These are phyloP conservation scores for Sparidentex hasta DNA, from an alignment of 2,797 vertebrate species.

Conservation along the genomic window DNA sequence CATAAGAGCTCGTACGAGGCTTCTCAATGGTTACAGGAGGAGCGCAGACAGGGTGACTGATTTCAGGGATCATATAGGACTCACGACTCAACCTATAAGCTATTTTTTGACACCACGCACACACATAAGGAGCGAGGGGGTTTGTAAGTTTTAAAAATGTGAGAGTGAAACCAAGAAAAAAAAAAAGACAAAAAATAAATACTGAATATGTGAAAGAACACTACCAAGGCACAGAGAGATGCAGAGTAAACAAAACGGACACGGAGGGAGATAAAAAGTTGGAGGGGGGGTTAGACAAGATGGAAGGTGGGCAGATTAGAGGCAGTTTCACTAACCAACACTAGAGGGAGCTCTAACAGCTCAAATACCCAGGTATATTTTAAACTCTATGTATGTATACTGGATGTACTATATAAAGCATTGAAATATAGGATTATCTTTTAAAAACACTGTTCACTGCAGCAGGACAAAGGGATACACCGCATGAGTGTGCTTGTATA, in stretches of 20 bases:
- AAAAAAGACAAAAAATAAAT: slow-evolving; percentile 17
- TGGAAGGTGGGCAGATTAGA: slow-evolving; percentile 56
- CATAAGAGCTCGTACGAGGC: slow-evolving; percentile 56
- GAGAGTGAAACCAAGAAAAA: slow-evolving; percentile 18
- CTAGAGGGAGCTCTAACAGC: slow-evolving; percentile 80
- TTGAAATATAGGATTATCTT: slow-evolving; percentile 82
- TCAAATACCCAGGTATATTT: slow-evolving; percentile 78
- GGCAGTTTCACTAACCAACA: slow-evolving; percentile 79
- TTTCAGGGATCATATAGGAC: slow-evolving; percentile 42
- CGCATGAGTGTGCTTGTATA: slow-evolving; percentile 69
- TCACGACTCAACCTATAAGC: slow-evolving; percentile 67
- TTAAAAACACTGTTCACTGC: slow-evolving; percentile 82
- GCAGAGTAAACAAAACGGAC: slow-evolving; percentile 65
- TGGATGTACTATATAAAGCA: slow-evolving; percentile 80
- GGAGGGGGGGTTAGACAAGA: slow-evolving; percentile 23
- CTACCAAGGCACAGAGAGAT: slow-evolving; percentile 83
- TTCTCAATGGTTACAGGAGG: slow-evolving; percentile 61
- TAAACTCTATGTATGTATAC: slow-evolving; percentile 77
- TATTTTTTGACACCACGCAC: slow-evolving; percentile 56
- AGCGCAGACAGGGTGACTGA: slow-evolving; percentile 44
- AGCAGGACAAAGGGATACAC: slow-evolving; percentile 79
- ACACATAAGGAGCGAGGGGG: slow-evolving; percentile 45
- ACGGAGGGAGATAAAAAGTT: slow-evolving; percentile 43
- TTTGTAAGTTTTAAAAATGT: not conserved
- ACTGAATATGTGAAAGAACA: slow-evolving; percentile 63